phyloP scores from a whole-genome alignment of 2,113 vertebrate genomes.

The Apodemus speciosus region DNA sequence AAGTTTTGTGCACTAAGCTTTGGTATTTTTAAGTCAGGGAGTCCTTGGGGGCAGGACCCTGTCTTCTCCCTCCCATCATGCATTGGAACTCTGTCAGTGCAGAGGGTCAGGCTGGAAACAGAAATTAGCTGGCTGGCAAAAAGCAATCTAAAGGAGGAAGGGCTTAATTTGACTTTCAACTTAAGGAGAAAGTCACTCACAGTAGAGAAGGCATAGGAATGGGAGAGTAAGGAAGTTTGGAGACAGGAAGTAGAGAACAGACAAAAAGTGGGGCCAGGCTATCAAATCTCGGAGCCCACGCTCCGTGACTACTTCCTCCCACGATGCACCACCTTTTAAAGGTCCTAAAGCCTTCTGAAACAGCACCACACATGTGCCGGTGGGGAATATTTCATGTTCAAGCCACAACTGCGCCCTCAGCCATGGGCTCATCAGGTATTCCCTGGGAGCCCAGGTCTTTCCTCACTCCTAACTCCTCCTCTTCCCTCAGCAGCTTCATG shows the following conservation, averaged over 20 bases:
- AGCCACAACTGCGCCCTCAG: not conserved
- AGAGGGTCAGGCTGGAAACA: rapidly evolving
- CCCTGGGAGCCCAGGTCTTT: not conserved
- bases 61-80: not conserved
- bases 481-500: not conserved
- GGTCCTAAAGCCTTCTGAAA: not conserved
- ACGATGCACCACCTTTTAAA: not conserved
- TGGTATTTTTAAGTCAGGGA: not conserved
- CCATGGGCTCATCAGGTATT: rapidly evolving
- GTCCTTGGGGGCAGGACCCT: not conserved
- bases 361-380: no score
- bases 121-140: not conserved
- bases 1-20: not conserved
- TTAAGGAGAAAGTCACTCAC: not conserved
- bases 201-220: not conserved
- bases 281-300: not conserved
- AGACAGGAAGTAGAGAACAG: not conserved
- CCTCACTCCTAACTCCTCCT: not conserved
- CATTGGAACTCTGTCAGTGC: not conserved
- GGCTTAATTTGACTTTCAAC: not conserved
- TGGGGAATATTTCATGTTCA: not conserved
- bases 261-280: not conserved
- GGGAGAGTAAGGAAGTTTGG: not conserved
- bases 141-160: not conserved
- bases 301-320: not conserved